phyloP scores from a whole-genome alignment of 2,888 invertebrate species.

The Synanthedon andrenaeformis region DNA sequence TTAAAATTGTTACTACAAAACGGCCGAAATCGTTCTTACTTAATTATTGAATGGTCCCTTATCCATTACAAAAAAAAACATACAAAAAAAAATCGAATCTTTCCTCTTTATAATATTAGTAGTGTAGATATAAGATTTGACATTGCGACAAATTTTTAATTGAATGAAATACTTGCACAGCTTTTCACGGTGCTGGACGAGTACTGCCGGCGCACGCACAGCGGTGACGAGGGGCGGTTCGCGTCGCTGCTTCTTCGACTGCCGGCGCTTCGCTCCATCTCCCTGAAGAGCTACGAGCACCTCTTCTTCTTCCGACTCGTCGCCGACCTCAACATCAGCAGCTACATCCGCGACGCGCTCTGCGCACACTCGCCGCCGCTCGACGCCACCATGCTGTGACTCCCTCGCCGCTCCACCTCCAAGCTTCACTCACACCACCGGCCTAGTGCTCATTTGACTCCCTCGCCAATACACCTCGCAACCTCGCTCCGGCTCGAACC shows the following conservation, averaged over 20 bases:
- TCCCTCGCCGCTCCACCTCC: not conserved
- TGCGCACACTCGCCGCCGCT: conserved; percentile 71
- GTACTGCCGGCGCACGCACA: conserved; percentile 89
- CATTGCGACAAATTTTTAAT: not conserved
- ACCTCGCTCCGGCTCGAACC: too few relatives aligned
- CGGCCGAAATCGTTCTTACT: too few relatives aligned
- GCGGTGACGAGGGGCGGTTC: conserved; percentile 93
- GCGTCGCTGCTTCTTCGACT: conserved; percentile 92
- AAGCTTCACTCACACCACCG: not conserved
- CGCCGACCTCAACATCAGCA: conserved; percentile 87
- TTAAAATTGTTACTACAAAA: too few relatives aligned
- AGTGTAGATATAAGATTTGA: not conserved
- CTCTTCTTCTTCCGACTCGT: conserved; percentile 94
- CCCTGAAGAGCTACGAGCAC: conserved; percentile 94
- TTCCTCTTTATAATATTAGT: too few relatives aligned
- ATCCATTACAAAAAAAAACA: too few relatives aligned
- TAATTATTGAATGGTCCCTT: too few relatives aligned
- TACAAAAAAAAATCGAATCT: too few relatives aligned
- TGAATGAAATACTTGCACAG: conserved; percentile 19
- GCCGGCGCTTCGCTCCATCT: conserved; percentile 90
- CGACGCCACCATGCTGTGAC: conserved; percentile 39
- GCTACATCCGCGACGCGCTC: conserved; percentile 85
- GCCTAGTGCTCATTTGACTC: too few relatives aligned
- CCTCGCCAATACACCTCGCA: too few relatives aligned
- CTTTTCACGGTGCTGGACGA: conserved; percentile 95